Evolutionary conservation across 2,113 vertebrate genomes (phyloP).

Genomic region (Corythaixoides concolor): DNA sequence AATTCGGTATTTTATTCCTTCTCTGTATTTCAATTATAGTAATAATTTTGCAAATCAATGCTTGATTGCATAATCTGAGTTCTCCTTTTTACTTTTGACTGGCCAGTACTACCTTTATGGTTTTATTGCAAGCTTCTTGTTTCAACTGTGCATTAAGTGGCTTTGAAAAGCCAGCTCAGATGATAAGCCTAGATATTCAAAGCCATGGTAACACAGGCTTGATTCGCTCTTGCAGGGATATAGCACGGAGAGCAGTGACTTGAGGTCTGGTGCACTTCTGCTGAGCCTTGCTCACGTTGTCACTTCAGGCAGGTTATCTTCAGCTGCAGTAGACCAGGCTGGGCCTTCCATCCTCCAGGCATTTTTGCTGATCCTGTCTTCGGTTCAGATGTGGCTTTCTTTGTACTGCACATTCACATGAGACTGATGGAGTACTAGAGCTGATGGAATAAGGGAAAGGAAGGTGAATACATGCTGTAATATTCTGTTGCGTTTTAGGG

Average conservation of each 20-base stretch:
- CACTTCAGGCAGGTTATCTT: not conserved
- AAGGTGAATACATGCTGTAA: not conserved
- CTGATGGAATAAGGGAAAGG: not conserved
- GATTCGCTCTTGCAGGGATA: not conserved
- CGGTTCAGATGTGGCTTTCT: not conserved
- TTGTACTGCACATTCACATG: not conserved
- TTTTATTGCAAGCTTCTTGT: not conserved
- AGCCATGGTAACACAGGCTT: fast-evolving
- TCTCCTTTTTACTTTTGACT: not conserved
- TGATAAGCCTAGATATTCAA: not conserved
- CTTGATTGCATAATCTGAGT: not conserved
- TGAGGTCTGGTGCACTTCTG: not conserved
- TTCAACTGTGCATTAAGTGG: not conserved
- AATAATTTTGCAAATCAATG: not conserved
- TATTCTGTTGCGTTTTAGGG: not conserved
- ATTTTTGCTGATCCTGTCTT: not conserved
- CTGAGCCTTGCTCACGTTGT: not conserved
- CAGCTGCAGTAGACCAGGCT: not conserved
- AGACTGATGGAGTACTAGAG: not conserved
- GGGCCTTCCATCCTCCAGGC: not conserved
- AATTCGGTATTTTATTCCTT: not conserved
- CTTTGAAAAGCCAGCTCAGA: not conserved
- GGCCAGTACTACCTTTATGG: not conserved
- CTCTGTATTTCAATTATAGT: not conserved
- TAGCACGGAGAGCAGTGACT: not conserved